Percentiles rank a stretch among this genome's conserved stretches.
Conservation (phyloP, 2,888 invertebrate species). For the Atrina japonica region DNA sequence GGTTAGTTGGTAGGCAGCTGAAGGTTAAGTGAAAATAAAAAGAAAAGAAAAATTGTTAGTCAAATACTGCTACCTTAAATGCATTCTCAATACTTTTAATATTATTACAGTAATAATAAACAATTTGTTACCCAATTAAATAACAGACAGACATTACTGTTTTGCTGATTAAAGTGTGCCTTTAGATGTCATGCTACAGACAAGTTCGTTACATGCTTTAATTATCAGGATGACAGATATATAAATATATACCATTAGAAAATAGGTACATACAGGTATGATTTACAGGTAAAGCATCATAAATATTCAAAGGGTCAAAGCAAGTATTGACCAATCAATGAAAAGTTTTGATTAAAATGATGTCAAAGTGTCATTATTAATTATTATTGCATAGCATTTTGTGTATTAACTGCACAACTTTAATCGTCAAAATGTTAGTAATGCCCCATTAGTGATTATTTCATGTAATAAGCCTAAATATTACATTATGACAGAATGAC, state of each 20-base stretch:
- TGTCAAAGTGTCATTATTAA: conserved; percentile 14
- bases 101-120: conserved; percentile 8
- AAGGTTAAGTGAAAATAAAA: conserved; percentile 67
- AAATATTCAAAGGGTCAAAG: conserved; percentile 14
- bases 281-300: conserved; percentile 16
- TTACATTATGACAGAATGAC: conserved; percentile 13
- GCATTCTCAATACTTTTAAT: conserved; percentile 10
- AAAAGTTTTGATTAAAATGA: conserved; percentile 12
- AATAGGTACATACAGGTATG: conserved; percentile 14
- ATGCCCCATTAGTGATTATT: conserved; percentile 65
- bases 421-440: conserved; percentile 67
- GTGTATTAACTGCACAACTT: conserved; percentile 58
- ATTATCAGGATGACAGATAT: neutral
- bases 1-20: conserved; percentile 11
- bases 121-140: conserved; percentile 12
- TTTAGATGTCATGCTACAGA: no score
- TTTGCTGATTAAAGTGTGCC: conserved; percentile 65
- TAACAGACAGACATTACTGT: conserved; percentile 54
- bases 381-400: conserved; percentile 12
- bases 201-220: neutral
- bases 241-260: neutral
- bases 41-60: conserved; percentile 69
- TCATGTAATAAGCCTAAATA: conserved; percentile 48
- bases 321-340: conserved; percentile 24
- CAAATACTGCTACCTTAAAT: conserved; percentile 49